These are phyloP conservation scores for Merluccius polli DNA, from an alignment of 2,797 vertebrate species.

Conservation along the genomic window DNA sequence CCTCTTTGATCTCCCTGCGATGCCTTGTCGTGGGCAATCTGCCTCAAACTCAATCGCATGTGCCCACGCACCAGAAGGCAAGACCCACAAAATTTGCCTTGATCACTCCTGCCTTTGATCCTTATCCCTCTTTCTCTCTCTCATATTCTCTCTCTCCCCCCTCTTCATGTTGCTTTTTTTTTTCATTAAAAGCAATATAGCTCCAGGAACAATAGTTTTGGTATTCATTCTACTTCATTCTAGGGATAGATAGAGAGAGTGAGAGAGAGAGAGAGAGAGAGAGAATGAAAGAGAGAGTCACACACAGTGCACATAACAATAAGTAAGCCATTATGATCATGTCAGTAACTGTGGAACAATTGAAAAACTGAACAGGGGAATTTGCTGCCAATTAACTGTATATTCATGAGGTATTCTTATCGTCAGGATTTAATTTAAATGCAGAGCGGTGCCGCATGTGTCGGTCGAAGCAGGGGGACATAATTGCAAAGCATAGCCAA, in stretches of 20 bases:
- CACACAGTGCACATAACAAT: not conserved
- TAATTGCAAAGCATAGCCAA: conserved; percentile 59
- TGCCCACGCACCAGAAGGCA: conserved; percentile 41
- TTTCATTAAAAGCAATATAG: conserved; percentile 33
- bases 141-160: conserved; percentile 31
- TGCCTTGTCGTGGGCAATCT: conserved; percentile 49
- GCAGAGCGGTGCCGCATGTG: conserved; percentile 48
- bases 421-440: conserved; percentile 56
- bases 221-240: conserved; percentile 40
- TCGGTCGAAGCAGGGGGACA: conserved; percentile 45
- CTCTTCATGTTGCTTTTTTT: conserved; percentile 18
- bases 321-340: conserved; percentile 41
- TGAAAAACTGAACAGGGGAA: conserved; percentile 56
- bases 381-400: conserved; percentile 61
- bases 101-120: conserved; percentile 55
- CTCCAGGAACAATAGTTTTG: conserved; percentile 43
- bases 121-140: conserved; percentile 18
- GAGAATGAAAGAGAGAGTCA: not conserved
- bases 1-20: conserved; percentile 63
- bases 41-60: conserved; percentile 43
- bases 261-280: not conserved
- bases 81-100: conserved; percentile 55
- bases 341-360: conserved; percentile 47
- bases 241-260: conserved; percentile 17
- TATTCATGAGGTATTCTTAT: conserved; percentile 59